Conservation (phyloP, 2,888 invertebrate genomes). For the Lasioglossum calceatum region DNA sequence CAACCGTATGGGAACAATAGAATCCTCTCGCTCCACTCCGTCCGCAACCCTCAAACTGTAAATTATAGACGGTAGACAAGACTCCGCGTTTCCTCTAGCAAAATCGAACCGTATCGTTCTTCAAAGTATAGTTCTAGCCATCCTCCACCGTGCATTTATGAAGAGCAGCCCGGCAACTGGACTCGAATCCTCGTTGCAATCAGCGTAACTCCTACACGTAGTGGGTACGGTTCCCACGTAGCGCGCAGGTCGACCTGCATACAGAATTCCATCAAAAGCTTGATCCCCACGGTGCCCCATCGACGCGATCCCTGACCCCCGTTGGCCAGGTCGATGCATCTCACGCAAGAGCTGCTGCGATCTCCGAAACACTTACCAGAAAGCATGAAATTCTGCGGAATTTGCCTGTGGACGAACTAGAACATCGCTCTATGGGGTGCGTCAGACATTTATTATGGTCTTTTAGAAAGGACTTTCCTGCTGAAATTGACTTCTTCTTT, state of each 20-base stretch:
- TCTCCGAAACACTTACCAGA: neutral
- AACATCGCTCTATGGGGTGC: neutral
- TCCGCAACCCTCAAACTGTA: neutral
- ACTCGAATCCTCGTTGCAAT: conserved; percentile 24
- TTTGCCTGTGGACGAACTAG: neutral
- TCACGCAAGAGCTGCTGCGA: conserved; percentile 62
- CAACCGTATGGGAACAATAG: neutral
- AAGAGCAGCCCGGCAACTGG: conserved; percentile 11
- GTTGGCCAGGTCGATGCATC: conserved; percentile 55
- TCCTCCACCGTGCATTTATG: neutral
- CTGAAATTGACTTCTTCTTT: neutral
- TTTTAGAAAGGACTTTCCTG: neutral
- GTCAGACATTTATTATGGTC: neutral
- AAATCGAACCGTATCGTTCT: neutral
- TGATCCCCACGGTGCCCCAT: conserved; percentile 54
- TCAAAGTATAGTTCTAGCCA: neutral
- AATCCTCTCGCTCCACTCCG: neutral
- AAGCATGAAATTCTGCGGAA: neutral
- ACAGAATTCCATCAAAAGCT: conserved; percentile 67
- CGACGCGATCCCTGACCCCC: conserved; percentile 69
- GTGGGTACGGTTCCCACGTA: conserved; percentile 56
- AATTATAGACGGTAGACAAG: conserved; percentile 1
- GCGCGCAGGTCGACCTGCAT: conserved; percentile 61
- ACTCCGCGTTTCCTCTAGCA: conserved; percentile 6
- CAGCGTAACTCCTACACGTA: neutral